Evolutionary conservation across 2,113 vertebrate genomes (phyloP), one percentile per base, ranked within the genome.

Genomic region (Poeciliopsis retropinna): DNA sequence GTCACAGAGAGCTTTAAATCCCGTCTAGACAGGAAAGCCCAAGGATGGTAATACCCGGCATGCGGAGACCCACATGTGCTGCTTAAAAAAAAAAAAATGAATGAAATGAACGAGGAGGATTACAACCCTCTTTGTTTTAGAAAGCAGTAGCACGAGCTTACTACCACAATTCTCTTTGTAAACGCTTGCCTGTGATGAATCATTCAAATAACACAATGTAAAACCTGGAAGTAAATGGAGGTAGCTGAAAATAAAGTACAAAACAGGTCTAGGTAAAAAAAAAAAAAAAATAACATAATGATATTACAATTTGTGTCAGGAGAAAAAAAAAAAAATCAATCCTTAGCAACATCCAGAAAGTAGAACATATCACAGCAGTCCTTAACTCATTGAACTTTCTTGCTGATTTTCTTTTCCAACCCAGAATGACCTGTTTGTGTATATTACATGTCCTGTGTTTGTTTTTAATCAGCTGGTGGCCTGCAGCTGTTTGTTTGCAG

Each of bases 11-110:
- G 75, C 62, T 70, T 84, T 88, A 85, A 88, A 75, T 89, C 75
- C 74, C 2, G 86, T 88, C 86, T 90, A 92, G 90, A 91, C 91
- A 67, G 69, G 72, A 70, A 70, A 73, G 74, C 75, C 77, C 78
- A 73, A 76, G 74, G 78, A 83, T 74, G 61, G 3, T 61, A 79
- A 75, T 72, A 67, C 71, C 64, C 68, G 61, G 51, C 82, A 67
- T 67, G 28, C 72, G 68, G 34, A 77, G 69, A 79, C 61, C 64
- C 62, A 64, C 64, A 62, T 70, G 67, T 11, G n/a, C 64, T 44
- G 61, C 62, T 15, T 64, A 30, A 13, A 19, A 41, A 41, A 8
- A 11, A 37, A 65, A 32, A 72, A 47, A 75, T 67, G 41, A 51
- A 72, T 25, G 32, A 78, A 76, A 72, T 32, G 63, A 51, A 67